These are phyloP conservation scores for Acleris laterana DNA, from an alignment of 2,888 invertebrate genomes.

Conservation along the genomic window DNA sequence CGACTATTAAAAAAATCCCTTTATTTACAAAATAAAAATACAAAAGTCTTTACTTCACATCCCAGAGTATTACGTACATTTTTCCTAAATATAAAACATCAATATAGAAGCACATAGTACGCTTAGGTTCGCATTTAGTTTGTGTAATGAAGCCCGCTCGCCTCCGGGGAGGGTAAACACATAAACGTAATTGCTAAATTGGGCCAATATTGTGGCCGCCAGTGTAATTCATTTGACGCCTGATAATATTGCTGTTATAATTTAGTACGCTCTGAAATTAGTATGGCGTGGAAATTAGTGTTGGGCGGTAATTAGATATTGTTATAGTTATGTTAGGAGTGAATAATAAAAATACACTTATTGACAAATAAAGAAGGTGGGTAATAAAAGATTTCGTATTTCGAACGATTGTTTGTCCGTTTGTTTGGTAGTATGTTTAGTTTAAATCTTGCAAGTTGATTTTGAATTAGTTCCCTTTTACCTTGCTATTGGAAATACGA, in stretches of 20 bases:
- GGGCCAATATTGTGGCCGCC: constrained; percentile 62
- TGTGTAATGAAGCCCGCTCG: constrained; percentile 67
- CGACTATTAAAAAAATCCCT: too few relatives aligned
- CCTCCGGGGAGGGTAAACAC: constrained; percentile 64
- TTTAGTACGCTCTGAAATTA: constrained; percentile 42
- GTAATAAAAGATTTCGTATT: too few relatives aligned
- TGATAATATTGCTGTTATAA: constrained; percentile 50
- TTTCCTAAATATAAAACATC: not conserved
- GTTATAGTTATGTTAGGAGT: too few relatives aligned
- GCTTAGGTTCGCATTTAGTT: constrained; percentile 54
- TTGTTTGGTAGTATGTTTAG: too few relatives aligned
- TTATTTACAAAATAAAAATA: too few relatives aligned
- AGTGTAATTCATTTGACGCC: constrained; percentile 52
- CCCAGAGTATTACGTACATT: not conserved
- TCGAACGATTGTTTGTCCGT: too few relatives aligned
- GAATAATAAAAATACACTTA: too few relatives aligned
- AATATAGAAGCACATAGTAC: constrained; percentile 49
- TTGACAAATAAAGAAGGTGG: too few relatives aligned
- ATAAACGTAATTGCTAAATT: constrained; percentile 69
- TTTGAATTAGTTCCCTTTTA: too few relatives aligned
- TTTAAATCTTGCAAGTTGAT: too few relatives aligned
- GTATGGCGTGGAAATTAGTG: constrained; percentile 1
- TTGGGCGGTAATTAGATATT: not conserved
- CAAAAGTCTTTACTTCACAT: too few relatives aligned
- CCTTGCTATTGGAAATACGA: too few relatives aligned